phyloP scores from a whole-genome alignment of 2,797 vertebrate genomes.

The Danio kyathit region DNA sequence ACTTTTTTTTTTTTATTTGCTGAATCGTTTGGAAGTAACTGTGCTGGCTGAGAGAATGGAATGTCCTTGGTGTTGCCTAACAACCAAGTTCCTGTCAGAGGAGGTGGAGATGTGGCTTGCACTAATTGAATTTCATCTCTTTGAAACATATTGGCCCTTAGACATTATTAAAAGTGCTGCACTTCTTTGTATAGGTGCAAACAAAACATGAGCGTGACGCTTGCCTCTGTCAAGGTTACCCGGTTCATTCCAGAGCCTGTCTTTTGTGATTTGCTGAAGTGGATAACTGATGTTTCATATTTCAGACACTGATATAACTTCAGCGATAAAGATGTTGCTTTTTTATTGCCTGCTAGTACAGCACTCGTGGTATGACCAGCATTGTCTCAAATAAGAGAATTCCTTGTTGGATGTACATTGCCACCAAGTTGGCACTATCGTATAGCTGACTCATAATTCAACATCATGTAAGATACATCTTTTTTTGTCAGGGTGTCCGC shows the following conservation, averaged over 20 bases:
- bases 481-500: too few relatives aligned
- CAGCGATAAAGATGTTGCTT: neutral
- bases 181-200: constrained; percentile 44
- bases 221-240: constrained; percentile 56
- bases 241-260: constrained; percentile 12
- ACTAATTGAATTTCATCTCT: constrained; percentile 70
- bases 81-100: constrained; percentile 67
- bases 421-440: constrained; percentile 32
- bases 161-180: constrained; percentile 55
- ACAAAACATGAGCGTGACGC: constrained; percentile 54
- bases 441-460: constrained; percentile 33
- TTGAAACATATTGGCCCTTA: constrained; percentile 58
- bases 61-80: constrained; percentile 82
- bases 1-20: constrained; percentile 56
- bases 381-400: constrained; percentile 16
- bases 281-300: constrained; percentile 26
- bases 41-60: constrained; percentile 63
- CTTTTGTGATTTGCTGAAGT: constrained; percentile 40
- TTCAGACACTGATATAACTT: constrained; percentile 35
- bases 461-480: constrained; percentile 19
- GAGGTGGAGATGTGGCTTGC: constrained; percentile 64
- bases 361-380: constrained; percentile 3
- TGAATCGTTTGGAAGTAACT: constrained; percentile 67
- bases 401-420: neutral
- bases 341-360: constrained; percentile 25